These are phyloP conservation scores for Trinectes maculatus DNA, from an alignment of 2,113 vertebrate species.

Conservation along the genomic window DNA sequence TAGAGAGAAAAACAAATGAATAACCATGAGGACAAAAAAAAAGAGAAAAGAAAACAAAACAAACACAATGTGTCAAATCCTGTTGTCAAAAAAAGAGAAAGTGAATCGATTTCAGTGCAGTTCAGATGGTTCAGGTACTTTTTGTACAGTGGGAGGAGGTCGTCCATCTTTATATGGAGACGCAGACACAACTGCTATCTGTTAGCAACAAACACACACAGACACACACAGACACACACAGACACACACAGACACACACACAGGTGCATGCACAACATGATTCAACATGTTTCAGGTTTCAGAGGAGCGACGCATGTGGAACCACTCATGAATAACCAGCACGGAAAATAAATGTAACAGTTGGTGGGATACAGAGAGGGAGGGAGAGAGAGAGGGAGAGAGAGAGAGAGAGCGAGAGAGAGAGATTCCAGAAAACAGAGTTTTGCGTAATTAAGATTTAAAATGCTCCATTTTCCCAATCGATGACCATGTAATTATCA, in stretches of 20 bases:
- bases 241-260: slow-evolving; percentile 23
- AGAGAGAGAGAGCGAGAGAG: too few species aligned
- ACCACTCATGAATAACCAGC: slow-evolving; percentile 31
- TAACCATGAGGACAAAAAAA: too few species aligned
- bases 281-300: slow-evolving; percentile 24
- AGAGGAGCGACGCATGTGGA: slow-evolving; percentile 10
- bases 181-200: not conserved
- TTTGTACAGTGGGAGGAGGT: too few species aligned
- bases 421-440: slow-evolving; percentile 21
- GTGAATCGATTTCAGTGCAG: too few species aligned
- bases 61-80: too few species aligned
- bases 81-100: too few species aligned
- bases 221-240: slow-evolving; percentile 19
- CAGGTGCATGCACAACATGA: too few species aligned
- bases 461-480: slow-evolving; percentile 61
- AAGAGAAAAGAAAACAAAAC: slow-evolving; percentile 1
- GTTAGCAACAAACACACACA: not conserved
- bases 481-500: slow-evolving; percentile 67
- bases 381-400: too few species aligned
- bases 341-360: slow-evolving; percentile 43
- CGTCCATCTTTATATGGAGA: too few species aligned
- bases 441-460: slow-evolving; percentile 68
- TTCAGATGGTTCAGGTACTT: too few species aligned
- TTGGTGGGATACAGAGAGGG: not conserved
- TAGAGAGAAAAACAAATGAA: too few species aligned